Conservation (phyloP, 1,140 invertebrate genomes). For the Pogonus chalceus region DNA sequence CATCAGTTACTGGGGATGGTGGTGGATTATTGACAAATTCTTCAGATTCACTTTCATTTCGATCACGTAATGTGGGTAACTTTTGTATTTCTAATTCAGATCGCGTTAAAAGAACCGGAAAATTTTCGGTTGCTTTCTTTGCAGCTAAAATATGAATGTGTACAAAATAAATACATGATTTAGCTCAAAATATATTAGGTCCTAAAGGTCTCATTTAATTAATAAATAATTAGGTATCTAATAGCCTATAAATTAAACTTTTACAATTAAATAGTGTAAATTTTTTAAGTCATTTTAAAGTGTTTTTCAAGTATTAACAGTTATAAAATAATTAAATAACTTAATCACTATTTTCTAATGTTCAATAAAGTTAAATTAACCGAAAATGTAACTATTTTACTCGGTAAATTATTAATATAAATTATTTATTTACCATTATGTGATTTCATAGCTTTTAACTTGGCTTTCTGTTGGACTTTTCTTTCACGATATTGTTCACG, state of each 20-base stretch:
- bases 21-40: conserved; percentile 60
- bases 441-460: not conserved
- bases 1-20: conserved; percentile 63
- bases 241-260: no score
- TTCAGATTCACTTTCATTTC: conserved; percentile 36
- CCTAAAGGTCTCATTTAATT: no score
- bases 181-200: no score
- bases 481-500: conserved; percentile 55
- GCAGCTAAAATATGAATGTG: conserved; percentile 16
- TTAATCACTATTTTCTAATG: no score
- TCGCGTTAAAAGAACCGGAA: conserved; percentile 46
- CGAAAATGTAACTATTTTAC: no score
- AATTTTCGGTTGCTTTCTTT: conserved; percentile 37
- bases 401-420: conserved; percentile 30
- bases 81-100: conserved; percentile 41
- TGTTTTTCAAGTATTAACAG: no score
- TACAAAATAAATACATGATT: conserved; percentile 9
- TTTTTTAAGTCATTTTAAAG: no score
- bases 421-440: not conserved
- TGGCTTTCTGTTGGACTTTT: conserved; percentile 26
- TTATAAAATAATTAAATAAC: conserved; percentile 10
- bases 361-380: no score
- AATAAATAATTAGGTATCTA: no score
- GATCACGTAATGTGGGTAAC: conserved; percentile 33
- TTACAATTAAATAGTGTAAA: no score